Percentiles rank a stretch among this genome's conserved stretches.
Conservation (phyloP, 2,888 invertebrate species). For the Leptopilina syphax region DNA sequence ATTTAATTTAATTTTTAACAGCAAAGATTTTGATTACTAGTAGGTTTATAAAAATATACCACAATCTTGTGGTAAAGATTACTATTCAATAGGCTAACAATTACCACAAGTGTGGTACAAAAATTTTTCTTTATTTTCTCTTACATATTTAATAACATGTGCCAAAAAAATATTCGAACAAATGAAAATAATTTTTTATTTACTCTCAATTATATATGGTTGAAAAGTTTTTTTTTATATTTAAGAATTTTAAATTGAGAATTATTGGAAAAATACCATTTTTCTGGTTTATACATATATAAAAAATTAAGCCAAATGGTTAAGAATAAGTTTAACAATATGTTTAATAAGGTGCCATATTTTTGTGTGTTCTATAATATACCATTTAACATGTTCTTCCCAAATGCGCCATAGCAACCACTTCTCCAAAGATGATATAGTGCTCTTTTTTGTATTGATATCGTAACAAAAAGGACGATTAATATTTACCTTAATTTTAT, state of each 20-base stretch:
- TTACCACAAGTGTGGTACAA: no score
- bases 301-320: not conserved
- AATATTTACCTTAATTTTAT: no score
- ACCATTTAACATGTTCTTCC: slow-evolving; percentile 23
- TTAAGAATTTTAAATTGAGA: not conserved
- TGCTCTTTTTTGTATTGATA: not conserved
- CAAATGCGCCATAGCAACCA: not conserved
- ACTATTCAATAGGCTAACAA: slow-evolving; percentile 1
- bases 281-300: not conserved
- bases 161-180: no score
- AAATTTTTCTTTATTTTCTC: no score
- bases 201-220: no score
- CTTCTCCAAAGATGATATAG: slow-evolving; percentile 13
- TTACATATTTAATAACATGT: no score
- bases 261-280: not conserved
- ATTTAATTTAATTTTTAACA: no score
- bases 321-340: not conserved
- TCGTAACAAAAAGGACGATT: not conserved
- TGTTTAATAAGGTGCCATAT: slow-evolving; percentile 32
- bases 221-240: not conserved
- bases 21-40: not conserved
- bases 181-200: no score
- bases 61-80: not conserved
- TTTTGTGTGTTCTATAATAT: slow-evolving; percentile 22
- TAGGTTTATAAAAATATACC: not conserved